Evolutionary conservation across 2,888 invertebrate species (phyloP).

Genomic region (Diploptera punctata): DNA sequence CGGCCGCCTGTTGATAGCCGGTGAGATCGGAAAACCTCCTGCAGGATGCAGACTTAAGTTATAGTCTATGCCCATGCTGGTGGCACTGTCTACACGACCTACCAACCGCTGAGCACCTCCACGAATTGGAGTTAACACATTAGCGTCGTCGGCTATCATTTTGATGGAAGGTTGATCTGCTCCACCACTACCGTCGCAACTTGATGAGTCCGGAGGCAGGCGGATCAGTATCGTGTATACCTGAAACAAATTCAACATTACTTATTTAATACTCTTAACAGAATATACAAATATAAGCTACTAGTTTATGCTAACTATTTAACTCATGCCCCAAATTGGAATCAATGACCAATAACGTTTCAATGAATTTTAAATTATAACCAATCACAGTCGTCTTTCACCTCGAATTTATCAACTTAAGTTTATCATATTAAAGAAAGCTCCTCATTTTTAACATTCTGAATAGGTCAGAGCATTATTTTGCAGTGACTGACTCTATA

Average conservation of each 20-base stretch:
- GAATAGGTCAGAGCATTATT: too few species aligned
- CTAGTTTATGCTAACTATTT: too few species aligned
- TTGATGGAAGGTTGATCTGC: slow-evolving; percentile 74
- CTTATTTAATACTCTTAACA: too few species aligned
- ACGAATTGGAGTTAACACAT: slow-evolving; percentile 55
- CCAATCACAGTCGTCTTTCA: too few species aligned
- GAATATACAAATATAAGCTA: too few species aligned
- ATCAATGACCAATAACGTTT: too few species aligned
- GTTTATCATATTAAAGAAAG: too few species aligned
- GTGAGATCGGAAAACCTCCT: slow-evolving; percentile 40
- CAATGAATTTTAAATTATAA: too few species aligned
- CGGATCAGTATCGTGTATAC: slow-evolving; percentile 94
- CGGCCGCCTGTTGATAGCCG: slow-evolving; percentile 58
- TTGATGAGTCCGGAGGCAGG: slow-evolving; percentile 68
- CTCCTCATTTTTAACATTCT: too few species aligned
- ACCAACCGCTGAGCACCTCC: slow-evolving; percentile 54
- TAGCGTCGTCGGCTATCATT: slow-evolving; percentile 80
- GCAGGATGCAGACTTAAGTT: slow-evolving; percentile 41
- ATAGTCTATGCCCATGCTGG: slow-evolving; percentile 44
- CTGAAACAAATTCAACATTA: slow-evolving; percentile 47
- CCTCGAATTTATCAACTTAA: too few species aligned
- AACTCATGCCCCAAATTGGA: too few species aligned
- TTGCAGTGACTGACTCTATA: too few species aligned
- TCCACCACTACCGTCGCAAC: slow-evolving; percentile 62
- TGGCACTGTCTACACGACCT: slow-evolving; percentile 47